Conservation (phyloP, 2,113 vertebrate genomes). For the Phalacrocorax brasilianus region DNA sequence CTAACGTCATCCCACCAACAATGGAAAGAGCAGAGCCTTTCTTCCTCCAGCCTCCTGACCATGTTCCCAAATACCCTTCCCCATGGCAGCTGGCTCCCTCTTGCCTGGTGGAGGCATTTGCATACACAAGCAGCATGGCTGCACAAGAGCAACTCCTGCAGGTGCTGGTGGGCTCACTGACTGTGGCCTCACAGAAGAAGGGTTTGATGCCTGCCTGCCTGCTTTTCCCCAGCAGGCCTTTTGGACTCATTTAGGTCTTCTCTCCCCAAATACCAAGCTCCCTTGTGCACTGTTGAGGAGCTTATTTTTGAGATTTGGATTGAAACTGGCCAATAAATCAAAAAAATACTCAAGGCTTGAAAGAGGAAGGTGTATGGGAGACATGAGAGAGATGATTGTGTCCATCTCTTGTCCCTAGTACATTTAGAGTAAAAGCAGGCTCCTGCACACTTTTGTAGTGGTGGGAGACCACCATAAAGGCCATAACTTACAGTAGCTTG, state of each 20-base stretch:
- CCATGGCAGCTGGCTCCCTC: not conserved
- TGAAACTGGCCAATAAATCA: not conserved
- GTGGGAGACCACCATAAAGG: not conserved
- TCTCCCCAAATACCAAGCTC: too few relatives aligned
- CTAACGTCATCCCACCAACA: not conserved
- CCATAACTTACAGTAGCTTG: not conserved
- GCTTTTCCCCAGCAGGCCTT: not conserved
- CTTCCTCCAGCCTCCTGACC: not conserved
- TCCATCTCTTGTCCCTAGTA: not conserved
- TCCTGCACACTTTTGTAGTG: not conserved
- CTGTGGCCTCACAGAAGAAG: not conserved
- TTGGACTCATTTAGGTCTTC: not conserved
- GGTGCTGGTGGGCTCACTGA: fast-evolving
- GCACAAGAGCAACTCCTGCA: not conserved
- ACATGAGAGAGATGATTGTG: not conserved
- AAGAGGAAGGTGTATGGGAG: not conserved
- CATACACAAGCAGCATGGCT: not conserved
- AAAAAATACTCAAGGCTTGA: not conserved
- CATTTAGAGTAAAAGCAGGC: not conserved
- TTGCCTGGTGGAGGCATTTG: too few relatives aligned
- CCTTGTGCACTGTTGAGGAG: not conserved
- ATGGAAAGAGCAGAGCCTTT: not conserved
- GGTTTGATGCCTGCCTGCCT: not conserved
- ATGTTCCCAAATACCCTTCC: not conserved
- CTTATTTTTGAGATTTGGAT: not conserved